Conservation (phyloP, 2,113 vertebrate species). For the Oreochromis niloticus region DNA sequence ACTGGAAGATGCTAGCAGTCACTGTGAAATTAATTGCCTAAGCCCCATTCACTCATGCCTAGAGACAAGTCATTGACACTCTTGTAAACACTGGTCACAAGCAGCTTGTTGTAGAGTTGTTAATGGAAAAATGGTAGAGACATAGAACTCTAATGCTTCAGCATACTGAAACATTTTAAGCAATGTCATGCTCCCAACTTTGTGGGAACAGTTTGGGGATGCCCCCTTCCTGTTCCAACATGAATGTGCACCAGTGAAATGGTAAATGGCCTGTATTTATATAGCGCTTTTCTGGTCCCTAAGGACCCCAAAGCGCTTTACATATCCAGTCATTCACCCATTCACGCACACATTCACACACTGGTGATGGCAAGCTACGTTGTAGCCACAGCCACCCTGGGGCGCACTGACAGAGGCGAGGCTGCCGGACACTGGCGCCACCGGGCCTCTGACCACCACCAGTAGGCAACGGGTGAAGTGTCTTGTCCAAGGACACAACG, state of each 20-base stretch:
- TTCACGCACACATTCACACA: no score
- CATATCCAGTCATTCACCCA: no score
- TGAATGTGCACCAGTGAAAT: background rate
- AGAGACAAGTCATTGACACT: background rate
- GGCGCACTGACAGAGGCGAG: no score
- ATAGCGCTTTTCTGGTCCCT: no score
- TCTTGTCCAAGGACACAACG: no score
- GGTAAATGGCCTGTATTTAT: no score
- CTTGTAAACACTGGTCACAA: background rate
- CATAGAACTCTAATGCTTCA: background rate
- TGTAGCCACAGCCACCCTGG: no score
- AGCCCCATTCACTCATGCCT: background rate
- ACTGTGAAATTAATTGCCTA: background rate
- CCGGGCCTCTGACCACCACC: no score
- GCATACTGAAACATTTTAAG: background rate
- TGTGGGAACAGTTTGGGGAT: background rate
- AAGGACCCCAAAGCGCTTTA: no score
- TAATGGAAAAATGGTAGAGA: background rate
- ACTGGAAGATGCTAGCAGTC: background rate
- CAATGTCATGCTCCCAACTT: background rate
- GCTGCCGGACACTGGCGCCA: no score
- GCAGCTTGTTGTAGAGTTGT: background rate
- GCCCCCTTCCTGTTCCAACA: background rate
- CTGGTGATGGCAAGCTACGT: no score
- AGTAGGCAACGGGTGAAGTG: no score